Evolutionary conservation across 2,888 invertebrate genomes (phyloP), one percentile per base, ranked within the genome.

Genomic region (Pherbina coryleti): DNA sequence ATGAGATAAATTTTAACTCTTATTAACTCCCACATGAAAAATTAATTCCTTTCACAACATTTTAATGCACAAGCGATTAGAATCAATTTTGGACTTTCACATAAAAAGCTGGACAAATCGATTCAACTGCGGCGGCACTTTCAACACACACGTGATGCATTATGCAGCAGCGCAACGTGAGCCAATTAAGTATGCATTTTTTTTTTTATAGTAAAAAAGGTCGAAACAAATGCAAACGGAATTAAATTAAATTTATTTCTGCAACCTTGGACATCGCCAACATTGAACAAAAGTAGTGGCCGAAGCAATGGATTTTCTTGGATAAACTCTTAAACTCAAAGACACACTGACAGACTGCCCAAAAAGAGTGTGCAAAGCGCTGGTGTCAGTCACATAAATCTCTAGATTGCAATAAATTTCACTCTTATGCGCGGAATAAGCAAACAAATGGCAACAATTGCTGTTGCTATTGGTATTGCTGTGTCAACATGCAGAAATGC

Each of bases 101-200:
- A 72, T n/a, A 28, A 22, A 72, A 25, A 25, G 1, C 31, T 9
- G 60, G 49, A 72, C 11, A 28, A 17, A 31, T 31, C 62, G 31
- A 31, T n/a, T 22, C 51, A 70, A 22, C 70, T 17, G 53, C 53
- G 4, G 31, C 44, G 22, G 34, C 49, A 73, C 73, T 73, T 73
- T 73, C 73, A 62, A 49, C 49, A 31, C 74, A 66, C 53, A 64
- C 74, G 64, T 74, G 74, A 64, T 64, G 74, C 66, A 60, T 44
- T 53, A 25, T 37, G 64, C 37, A 57, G 72, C 51, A 51, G 31
- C 51, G 69, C 49, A 51, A 51, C 51, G 51, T 28, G 49, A 49
- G 28, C 49, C 37, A 67, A 66, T 66, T 55, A 55, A 55, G 22
- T 55, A 31, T 17, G 31, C 25, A 11, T 17, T n/a, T 55, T 22